Evolutionary conservation across 2,797 vertebrate genomes (phyloP), one percentile per base, ranked within the genome.

Genomic region (Pristis pectinata): DNA sequence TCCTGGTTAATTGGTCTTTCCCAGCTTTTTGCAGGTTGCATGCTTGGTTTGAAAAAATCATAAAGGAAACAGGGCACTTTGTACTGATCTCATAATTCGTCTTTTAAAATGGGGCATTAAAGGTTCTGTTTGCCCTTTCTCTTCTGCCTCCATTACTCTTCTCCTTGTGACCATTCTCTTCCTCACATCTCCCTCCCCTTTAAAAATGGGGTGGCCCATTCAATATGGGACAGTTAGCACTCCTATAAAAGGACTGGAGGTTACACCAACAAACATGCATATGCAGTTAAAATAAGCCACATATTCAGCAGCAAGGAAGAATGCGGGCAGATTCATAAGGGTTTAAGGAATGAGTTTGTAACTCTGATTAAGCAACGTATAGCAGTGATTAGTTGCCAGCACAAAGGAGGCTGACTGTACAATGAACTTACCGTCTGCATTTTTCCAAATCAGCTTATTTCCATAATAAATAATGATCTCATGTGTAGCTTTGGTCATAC

Each of bases 401-500:
- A 41, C 61, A 67, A 91, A 64, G n/a, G 19, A 91, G 87, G n/a
- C 37, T 37, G 27, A 91, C n/a, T 41, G n/a, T 91, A 7, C 59
- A 91, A 41, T 91, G 87, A 91, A 91, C 61, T 91, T 61, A 91
- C 2, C 11, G 37, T 17, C 61, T 67, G 61, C 19, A 41, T 67
- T 91, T 91, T 91, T 67, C 34, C 37, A 61, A 61, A 37, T 67
- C 61, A 64, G 61, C 22, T 67, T 37, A 91, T 41, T 67, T 91
- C 67, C 87, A 67, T 67, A 67, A 67, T 41, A 91, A 91, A 67
- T 91, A 91, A 91, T 91, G 37, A 22, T 9, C n/a, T 67, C 22
- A n/a, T 41, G 56, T 89, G n/a, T 11, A 67, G 61, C 91, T 91
- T 91, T 91, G n/a, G 19, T 91, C n/a, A 41, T 89, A 85, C 85